A percentile compares a stretch with the other conserved stretches of the same genome.
phyloP scores from a whole-genome alignment of 2,797 vertebrate genomes.

The Bryconaethiops microstoma region DNA sequence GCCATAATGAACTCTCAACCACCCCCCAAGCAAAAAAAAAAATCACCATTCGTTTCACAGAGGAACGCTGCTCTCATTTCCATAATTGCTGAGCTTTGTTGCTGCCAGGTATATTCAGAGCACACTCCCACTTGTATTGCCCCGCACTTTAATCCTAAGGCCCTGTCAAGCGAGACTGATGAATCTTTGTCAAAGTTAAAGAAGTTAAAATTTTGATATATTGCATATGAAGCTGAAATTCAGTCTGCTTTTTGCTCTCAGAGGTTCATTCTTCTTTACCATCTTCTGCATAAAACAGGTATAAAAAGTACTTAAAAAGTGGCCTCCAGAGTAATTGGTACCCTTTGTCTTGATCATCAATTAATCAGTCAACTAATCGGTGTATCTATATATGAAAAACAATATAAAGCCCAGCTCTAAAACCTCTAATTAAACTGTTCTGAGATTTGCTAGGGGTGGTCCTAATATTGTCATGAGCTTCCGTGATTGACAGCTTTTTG shows the following conservation, averaged over 20 bases:
- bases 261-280: neutral
- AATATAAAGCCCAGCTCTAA: no score
- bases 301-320: neutral
- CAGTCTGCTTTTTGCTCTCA: slow-evolving; percentile 25
- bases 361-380: neutral
- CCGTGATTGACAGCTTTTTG: neutral
- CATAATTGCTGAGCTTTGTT: slow-evolving; percentile 60
- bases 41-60: slow-evolving; percentile 7
- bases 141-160: slow-evolving; percentile 66
- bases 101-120: slow-evolving; percentile 57
- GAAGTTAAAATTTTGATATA: slow-evolving; percentile 59
- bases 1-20: neutral
- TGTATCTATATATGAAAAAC: no score
- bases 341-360: neutral
- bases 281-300: neutral
- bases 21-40: neutral
- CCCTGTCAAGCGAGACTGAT: slow-evolving; percentile 68
- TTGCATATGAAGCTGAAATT: slow-evolving; percentile 36
- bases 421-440: neutral
- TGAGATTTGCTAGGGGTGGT: neutral
- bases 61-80: slow-evolving; percentile 59
- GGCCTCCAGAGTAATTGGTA: neutral
- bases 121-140: slow-evolving; percentile 47
- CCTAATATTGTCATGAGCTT: neutral
- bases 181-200: slow-evolving; percentile 68